Percentiles rank a stretch among this genome's conserved stretches.
phyloP scores from a whole-genome alignment of 92 coral and sea anemone genomes.

The Diadumene lineata region DNA sequence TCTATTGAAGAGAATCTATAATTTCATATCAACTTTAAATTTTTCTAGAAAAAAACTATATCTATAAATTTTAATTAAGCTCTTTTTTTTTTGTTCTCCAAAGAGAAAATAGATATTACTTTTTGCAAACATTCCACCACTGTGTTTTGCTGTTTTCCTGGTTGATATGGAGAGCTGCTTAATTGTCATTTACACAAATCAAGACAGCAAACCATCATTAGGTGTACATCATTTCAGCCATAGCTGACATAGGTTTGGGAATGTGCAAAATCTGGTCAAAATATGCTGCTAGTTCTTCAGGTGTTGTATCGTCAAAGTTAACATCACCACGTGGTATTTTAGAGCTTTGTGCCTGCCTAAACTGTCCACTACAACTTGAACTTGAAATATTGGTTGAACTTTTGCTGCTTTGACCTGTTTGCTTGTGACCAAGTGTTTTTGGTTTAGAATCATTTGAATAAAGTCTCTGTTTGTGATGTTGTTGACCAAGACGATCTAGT shows the following conservation, averaged over 20 bases:
- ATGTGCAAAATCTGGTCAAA: conserved; percentile 92
- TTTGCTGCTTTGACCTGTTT: conserved; percentile 4
- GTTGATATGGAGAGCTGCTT: not conserved
- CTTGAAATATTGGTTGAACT: conserved; percentile 29
- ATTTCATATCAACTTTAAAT: no score
- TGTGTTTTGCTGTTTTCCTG: not conserved
- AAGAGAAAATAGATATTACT: not conserved
- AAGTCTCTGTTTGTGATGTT: conserved; percentile 1
- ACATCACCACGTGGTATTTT: conserved; percentile 47
- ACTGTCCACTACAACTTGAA: conserved; percentile 91
- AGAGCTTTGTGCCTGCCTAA: conserved; percentile 68
- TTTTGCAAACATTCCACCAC: not conserved
- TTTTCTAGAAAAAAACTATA: not conserved
- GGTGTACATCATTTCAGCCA: conserved; percentile 99
- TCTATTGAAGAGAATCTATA: not conserved
- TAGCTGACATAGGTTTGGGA: conserved; percentile 99
- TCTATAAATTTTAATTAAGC: no score
- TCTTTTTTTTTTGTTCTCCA: not conserved
- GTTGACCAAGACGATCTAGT: not conserved
- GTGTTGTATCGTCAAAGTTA: conserved; percentile 95
- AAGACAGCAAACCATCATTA: conserved; percentile 1
- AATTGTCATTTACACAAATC: not conserved
- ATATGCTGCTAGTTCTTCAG: conserved; percentile 96
- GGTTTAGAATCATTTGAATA: conserved; percentile 7
- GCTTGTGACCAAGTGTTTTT: not conserved